A percentile compares a stretch with the other conserved stretches of the same genome.
Conservation (phyloP, 2,797 vertebrate genomes). For the Potorous gilbertii region DNA sequence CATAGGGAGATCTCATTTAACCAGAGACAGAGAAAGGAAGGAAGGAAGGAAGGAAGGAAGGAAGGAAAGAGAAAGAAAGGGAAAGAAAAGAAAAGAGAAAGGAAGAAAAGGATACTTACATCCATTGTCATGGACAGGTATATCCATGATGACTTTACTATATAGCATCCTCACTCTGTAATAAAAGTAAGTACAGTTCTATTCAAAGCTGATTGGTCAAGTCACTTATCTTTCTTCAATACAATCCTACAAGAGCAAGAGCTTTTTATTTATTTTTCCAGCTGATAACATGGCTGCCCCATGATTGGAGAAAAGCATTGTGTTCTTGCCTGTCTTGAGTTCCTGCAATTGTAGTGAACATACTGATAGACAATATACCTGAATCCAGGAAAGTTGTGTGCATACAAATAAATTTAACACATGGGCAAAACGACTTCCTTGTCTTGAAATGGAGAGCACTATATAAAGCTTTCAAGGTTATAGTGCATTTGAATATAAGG, state of each 20-base stretch:
- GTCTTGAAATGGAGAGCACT: constrained; percentile 37
- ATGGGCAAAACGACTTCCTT: neutral
- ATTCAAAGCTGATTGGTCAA: constrained; percentile 11
- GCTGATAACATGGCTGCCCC: neutral
- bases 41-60: too few relatives aligned
- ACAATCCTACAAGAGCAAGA: neutral
- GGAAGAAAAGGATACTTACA: too few relatives aligned
- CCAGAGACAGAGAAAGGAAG: neutral
- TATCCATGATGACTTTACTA: neutral
- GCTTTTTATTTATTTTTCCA: neutral
- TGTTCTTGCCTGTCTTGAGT: neutral
- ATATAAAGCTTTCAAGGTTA: neutral
- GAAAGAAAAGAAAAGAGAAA: neutral
- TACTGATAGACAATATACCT: neutral
- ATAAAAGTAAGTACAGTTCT: neutral
- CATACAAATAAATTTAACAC: neutral
- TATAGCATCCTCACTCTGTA: neutral
- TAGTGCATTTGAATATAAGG: constrained; percentile 43
- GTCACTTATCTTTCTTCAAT: neutral
- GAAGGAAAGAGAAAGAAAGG: too few relatives aligned
- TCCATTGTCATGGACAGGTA: fast-evolving
- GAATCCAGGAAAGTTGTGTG: neutral
- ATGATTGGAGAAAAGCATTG: neutral
- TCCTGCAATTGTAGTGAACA: neutral
- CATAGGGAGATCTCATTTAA: neutral